These are phyloP conservation scores for Formica exsecta DNA, from an alignment of 1,140 invertebrate species.

Conservation along the genomic window DNA sequence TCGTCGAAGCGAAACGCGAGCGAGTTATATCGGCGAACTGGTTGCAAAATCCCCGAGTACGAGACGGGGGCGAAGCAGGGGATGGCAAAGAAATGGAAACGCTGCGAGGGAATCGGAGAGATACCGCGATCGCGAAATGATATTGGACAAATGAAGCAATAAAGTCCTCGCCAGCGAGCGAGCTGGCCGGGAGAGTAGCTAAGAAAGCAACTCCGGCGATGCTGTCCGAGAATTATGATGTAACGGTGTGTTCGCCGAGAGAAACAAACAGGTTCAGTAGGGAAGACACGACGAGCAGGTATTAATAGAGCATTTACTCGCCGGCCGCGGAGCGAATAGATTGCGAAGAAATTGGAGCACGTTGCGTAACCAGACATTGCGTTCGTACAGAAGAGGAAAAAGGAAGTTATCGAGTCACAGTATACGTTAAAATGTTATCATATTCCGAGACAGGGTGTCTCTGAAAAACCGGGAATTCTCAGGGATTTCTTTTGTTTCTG, in stretches of 20 bases:
- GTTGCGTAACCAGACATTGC: conserved; percentile 35
- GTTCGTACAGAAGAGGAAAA: neutral
- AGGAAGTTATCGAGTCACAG: neutral
- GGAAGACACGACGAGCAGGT: conserved; percentile 45
- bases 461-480: neutral
- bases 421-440: neutral
- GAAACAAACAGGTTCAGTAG: conserved; percentile 62
- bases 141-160: conserved; percentile 62
- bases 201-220: conserved; percentile 28
- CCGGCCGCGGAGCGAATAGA: conserved; percentile 29
- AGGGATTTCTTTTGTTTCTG: too few species aligned
- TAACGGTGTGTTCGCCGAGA: conserved; percentile 58
- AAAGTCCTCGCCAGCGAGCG: conserved; percentile 47
- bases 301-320: conserved; percentile 56
- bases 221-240: conserved; percentile 61
- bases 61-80: conserved; percentile 1
- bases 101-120: conserved; percentile 34
- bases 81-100: conserved; percentile 50
- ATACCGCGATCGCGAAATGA: conserved; percentile 43
- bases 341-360: conserved; percentile 50
- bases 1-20: conserved; percentile 47
- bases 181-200: conserved; percentile 24
- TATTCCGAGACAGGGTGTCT: too few species aligned
- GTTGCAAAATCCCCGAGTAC: conserved; percentile 26
- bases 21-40: conserved; percentile 50